Evolutionary conservation across 2,797 vertebrate genomes (phyloP).

Genomic region (Poeciliopsis infans): DNA sequence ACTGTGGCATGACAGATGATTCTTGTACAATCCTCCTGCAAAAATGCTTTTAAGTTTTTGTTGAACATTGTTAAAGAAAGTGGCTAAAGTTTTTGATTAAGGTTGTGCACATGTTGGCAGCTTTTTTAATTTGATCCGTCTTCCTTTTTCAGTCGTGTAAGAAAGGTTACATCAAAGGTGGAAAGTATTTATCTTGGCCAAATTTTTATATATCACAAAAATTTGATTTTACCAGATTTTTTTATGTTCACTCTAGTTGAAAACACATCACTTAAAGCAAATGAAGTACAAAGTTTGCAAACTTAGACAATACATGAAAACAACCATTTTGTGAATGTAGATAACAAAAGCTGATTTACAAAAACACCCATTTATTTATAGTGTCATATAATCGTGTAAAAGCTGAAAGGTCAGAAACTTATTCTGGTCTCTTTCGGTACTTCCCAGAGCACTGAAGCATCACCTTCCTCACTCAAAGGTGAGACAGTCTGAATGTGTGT

Average conservation of each 20-base stretch:
- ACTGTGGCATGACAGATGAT: background rate
- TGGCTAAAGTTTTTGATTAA: background rate
- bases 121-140: background rate
- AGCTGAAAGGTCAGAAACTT: background rate
- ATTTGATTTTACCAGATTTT: background rate
- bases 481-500: background rate
- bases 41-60: background rate
- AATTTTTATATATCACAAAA: background rate
- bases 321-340: background rate
- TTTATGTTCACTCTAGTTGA: background rate
- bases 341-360: background rate
- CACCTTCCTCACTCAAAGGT: background rate
- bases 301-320: background rate
- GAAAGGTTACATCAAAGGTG: background rate
- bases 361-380: background rate
- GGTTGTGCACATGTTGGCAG: background rate
- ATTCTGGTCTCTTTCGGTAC: background rate
- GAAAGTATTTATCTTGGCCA: background rate
- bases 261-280: no score
- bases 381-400: background rate
- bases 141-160: background rate
- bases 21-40: background rate
- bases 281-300: background rate
- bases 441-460: background rate
- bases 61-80: background rate